These are phyloP conservation scores for Torymus tubicola DNA, from an alignment of 2,888 invertebrate species.

Conservation along the genomic window DNA sequence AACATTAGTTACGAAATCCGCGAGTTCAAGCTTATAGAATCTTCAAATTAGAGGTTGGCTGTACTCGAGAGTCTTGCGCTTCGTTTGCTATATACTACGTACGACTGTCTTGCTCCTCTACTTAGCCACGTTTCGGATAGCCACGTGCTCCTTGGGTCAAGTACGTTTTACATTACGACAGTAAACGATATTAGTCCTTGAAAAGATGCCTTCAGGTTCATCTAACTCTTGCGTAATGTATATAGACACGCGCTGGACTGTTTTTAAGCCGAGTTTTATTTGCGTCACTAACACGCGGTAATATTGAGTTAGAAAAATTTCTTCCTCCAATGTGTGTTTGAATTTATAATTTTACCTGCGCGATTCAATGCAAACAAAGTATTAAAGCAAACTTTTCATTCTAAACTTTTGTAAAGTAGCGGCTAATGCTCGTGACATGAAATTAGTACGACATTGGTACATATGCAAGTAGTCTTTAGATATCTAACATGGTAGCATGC, in stretches of 20 bases:
- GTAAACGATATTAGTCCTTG: conserved; percentile 14
- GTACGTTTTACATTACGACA: conserved; percentile 5
- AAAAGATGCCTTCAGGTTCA: neutral
- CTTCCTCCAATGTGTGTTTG: too few species aligned
- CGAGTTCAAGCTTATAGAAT: conserved; percentile 8
- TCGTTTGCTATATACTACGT: neutral
- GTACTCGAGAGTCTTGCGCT: neutral
- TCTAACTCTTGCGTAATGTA: neutral
- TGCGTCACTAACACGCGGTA: neutral
- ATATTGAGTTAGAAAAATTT: too few species aligned
- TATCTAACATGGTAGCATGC: too few species aligned
- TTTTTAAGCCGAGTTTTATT: conserved; percentile 14
- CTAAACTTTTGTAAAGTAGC: too few species aligned
- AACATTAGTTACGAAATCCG: conserved; percentile 34
- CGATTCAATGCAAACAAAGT: too few species aligned
- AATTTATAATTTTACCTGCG: too few species aligned
- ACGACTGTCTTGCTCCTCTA: neutral
- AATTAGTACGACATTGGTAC: too few species aligned
- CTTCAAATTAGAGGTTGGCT: conserved; percentile 30
- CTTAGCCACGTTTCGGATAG: neutral
- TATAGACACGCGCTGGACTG: neutral
- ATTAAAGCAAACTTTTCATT: too few species aligned
- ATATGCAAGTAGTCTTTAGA: too few species aligned
- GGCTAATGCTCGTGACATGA: too few species aligned
- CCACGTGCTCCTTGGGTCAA: neutral